These are phyloP conservation scores for Zaprionus capensis DNA, from an alignment of 1,140 invertebrate species.

Conservation along the genomic window DNA sequence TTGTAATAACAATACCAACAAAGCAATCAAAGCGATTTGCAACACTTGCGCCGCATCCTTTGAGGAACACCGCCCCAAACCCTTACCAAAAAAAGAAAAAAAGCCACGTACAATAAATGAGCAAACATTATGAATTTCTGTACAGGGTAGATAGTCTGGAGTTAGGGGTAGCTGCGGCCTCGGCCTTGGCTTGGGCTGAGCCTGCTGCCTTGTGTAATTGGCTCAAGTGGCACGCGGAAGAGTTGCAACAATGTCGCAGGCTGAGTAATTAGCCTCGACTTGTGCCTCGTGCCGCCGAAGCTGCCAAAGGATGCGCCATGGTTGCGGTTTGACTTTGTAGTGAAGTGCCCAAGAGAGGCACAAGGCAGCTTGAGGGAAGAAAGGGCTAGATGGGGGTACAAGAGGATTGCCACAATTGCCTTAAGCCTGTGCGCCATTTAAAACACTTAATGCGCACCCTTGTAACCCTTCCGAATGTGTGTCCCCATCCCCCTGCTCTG, in stretches of 20 bases:
- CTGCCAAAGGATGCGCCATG: slow-evolving; percentile 43
- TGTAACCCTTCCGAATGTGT: slow-evolving; percentile 53
- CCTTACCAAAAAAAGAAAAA: slow-evolving; percentile 20
- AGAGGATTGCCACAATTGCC: slow-evolving; percentile 52
- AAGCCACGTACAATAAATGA: slow-evolving; percentile 61
- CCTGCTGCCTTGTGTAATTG: slow-evolving; percentile 54
- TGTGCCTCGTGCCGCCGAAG: slow-evolving; percentile 37
- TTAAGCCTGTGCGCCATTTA: slow-evolving; percentile 69
- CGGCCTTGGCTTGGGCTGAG: slow-evolving; percentile 14
- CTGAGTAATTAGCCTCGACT: slow-evolving; percentile 71
- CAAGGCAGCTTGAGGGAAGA: background rate
- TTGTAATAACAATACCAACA: slow-evolving; percentile 72
- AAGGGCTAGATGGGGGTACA: background rate
- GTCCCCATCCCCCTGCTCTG: slow-evolving; percentile 16
- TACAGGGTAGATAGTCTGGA: slow-evolving; percentile 36
- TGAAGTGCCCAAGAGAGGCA: slow-evolving; percentile 51
- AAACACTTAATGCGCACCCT: slow-evolving; percentile 66
- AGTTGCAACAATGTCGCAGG: slow-evolving; percentile 62
- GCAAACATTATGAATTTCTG: slow-evolving; percentile 60
- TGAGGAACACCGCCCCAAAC: slow-evolving; percentile 6
- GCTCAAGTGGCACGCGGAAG: slow-evolving; percentile 54
- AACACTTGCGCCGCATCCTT: slow-evolving; percentile 79
- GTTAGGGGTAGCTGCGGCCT: slow-evolving; percentile 20
- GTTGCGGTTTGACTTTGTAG: slow-evolving; percentile 75
- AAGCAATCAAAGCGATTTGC: slow-evolving; percentile 81